A percentile compares a stretch with the other conserved stretches of the same genome.
Evolutionary conservation across 2,888 invertebrate genomes (phyloP).

Genomic region (Alcis repandata): DNA sequence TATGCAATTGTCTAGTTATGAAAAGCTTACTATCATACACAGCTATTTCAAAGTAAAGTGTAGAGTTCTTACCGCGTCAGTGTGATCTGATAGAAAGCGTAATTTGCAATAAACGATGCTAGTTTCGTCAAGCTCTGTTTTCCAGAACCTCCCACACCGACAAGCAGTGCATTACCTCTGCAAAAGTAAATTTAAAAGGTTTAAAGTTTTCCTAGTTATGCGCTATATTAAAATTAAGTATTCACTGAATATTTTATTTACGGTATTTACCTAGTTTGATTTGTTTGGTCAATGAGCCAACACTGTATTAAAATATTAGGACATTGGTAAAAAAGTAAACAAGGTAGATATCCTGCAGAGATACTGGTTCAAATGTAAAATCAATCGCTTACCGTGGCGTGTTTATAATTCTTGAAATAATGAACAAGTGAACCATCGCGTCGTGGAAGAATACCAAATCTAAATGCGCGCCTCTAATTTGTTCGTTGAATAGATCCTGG

Average conservation of each 20-base stretch:
- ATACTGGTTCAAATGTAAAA: too few relatives aligned
- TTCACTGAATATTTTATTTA: too few relatives aligned
- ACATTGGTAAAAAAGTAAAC: too few relatives aligned
- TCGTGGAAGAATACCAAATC: slow-evolving; percentile 96
- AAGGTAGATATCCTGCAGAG: too few relatives aligned
- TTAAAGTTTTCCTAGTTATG: too few relatives aligned
- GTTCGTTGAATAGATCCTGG: slow-evolving; percentile 92
- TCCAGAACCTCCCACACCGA: slow-evolving; percentile 96
- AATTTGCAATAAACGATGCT: slow-evolving; percentile 94
- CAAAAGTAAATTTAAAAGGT: slow-evolving; percentile 45
- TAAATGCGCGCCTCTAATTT: slow-evolving; percentile 90
- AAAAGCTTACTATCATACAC: too few relatives aligned
- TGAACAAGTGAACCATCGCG: slow-evolving; percentile 94
- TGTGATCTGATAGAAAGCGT: slow-evolving; percentile 93
- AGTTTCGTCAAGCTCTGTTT: slow-evolving; percentile 95
- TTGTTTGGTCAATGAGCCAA: too few relatives aligned
- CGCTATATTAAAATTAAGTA: too few relatives aligned
- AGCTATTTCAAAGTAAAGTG: not conserved
- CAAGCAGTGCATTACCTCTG: slow-evolving; percentile 93
- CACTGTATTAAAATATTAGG: too few relatives aligned
- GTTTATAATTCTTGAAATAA: slow-evolving; percentile 93
- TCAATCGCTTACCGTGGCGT: slow-evolving; percentile 87
- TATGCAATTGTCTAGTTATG: too few relatives aligned
- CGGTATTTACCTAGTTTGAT: too few relatives aligned
- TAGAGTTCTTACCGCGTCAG: slow-evolving; percentile 88